phyloP scores from a whole-genome alignment of 2,797 vertebrate genomes.

The Emydoidea blandingii region DNA sequence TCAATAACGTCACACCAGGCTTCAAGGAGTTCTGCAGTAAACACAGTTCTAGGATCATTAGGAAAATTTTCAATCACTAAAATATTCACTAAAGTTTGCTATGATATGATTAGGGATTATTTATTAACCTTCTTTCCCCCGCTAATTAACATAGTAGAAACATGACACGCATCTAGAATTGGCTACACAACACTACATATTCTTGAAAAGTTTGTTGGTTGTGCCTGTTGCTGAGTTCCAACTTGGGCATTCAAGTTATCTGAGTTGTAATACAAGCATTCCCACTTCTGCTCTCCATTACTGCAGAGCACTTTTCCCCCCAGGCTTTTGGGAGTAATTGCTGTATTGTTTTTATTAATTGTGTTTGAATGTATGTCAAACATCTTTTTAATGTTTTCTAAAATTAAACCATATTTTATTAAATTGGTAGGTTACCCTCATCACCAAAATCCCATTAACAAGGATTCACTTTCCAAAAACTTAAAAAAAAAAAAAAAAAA shows the following conservation, averaged over 20 bases:
- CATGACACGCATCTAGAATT: background rate
- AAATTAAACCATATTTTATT: no score
- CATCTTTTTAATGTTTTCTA: no score
- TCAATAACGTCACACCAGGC: no score
- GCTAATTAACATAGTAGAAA: background rate
- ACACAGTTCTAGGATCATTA: background rate
- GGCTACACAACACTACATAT: rapidly evolving
- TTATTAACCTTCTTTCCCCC: background rate
- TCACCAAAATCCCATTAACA: no score
- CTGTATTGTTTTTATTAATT: no score
- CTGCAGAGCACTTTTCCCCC: background rate
- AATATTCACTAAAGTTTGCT: background rate
- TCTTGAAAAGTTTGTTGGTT: background rate
- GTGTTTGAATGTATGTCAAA: no score
- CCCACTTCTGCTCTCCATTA: background rate
- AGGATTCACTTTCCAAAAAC: no score
- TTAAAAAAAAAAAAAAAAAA: no score
- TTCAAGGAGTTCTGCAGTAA: background rate
- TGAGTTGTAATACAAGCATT: background rate
- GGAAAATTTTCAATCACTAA: background rate
- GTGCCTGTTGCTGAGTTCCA: background rate
- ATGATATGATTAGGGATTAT: background rate
- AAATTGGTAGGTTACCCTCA: no score
- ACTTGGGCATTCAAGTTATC: background rate
- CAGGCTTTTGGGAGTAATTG: no score